phyloP scores from a whole-genome alignment of 2,113 vertebrate species.

The Leucosticte australis region DNA sequence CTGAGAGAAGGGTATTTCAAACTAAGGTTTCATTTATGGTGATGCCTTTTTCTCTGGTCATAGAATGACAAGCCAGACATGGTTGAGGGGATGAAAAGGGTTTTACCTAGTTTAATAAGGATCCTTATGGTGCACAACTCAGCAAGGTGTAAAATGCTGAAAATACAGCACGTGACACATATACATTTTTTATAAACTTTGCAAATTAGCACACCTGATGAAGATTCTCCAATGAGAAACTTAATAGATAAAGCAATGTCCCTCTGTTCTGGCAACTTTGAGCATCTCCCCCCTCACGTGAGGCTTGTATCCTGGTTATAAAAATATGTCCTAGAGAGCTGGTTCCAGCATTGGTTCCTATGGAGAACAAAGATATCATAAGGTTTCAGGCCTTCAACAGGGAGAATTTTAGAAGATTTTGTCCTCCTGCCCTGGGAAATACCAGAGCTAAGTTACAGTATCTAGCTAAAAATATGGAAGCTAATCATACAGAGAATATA shows the following conservation, averaged over 20 bases:
- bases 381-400: background rate
- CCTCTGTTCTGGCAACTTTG: background rate
- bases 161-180: rapidly evolving
- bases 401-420: background rate
- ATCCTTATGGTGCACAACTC: background rate
- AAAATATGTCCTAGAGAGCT: background rate
- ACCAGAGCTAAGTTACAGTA: background rate
- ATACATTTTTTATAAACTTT: background rate
- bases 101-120: background rate
- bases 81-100: background rate
- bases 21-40: background rate
- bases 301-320: background rate
- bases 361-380: too few relatives aligned
- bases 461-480: background rate
- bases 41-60: background rate
- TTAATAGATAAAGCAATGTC: background rate
- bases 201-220: background rate
- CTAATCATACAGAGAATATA: too few relatives aligned
- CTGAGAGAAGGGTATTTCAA: background rate
- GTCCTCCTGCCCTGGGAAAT: background rate
- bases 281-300: rapidly evolving
- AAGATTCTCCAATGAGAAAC: background rate
- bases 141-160: rapidly evolving
- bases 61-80: background rate
- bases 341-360: background rate